A percentile compares a stretch with the other conserved stretches of the same genome.
Evolutionary conservation across 2,797 vertebrate species (phyloP).

Genomic region (Ambastaia sidthimunki): DNA sequence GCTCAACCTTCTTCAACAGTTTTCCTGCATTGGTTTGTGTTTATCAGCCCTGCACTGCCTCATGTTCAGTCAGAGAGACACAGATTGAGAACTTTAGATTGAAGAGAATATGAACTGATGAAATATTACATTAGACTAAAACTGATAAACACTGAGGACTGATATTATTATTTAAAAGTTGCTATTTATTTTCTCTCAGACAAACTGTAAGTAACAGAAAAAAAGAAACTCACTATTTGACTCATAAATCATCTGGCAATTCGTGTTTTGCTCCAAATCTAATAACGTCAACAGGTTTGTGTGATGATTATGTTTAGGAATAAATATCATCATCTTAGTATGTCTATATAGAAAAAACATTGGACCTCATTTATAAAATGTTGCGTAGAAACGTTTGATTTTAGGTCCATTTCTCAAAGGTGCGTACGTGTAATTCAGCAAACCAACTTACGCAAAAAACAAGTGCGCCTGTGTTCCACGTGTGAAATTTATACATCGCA

Average conservation of each 20-base stretch:
- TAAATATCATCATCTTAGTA: not conserved
- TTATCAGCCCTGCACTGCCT: not conserved
- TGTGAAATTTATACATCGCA: too few species aligned
- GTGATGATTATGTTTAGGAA: not conserved
- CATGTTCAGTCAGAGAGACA: constrained; percentile 38
- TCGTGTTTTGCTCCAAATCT: not conserved
- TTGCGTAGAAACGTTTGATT: too few species aligned
- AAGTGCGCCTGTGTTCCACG: too few species aligned
- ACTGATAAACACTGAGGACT: constrained; percentile 37
- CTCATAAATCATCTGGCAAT: constrained; percentile 1
- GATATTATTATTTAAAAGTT: constrained; percentile 9
- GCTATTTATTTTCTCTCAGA: not conserved
- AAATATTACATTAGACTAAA: constrained; percentile 51
- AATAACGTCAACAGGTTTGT: not conserved
- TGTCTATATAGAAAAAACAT: not conserved
- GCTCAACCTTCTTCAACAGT: constrained; percentile 25
- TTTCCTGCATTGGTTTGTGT: not conserved
- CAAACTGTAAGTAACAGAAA: not conserved
- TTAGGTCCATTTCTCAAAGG: too few species aligned
- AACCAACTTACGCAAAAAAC: too few species aligned
- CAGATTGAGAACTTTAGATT: constrained; percentile 49
- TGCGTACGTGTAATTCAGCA: too few species aligned
- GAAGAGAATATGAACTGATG: constrained; percentile 38
- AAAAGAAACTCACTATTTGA: constrained; percentile 17
- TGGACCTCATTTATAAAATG: too few species aligned